Percentiles rank a stretch among this genome's conserved stretches.
phyloP scores from a whole-genome alignment of 2,797 vertebrate genomes.

The Nyctibius grandis region DNA sequence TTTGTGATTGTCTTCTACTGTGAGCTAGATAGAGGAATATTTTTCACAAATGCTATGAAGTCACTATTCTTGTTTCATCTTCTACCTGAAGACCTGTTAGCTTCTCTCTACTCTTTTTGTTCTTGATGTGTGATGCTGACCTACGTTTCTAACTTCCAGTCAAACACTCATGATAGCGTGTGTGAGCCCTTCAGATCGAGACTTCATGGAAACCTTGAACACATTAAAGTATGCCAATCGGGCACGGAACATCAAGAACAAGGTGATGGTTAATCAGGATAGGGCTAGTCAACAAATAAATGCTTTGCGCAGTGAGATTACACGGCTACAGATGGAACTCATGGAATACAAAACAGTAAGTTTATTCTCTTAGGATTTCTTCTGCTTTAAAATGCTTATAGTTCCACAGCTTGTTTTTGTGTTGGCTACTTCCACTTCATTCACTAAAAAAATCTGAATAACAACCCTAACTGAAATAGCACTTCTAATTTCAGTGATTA shows the following conservation, averaged over 20 bases:
- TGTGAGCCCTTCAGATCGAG: slow-evolving; percentile 94
- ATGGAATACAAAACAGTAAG: slow-evolving; percentile 97
- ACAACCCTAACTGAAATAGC: background rate
- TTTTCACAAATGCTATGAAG: background rate
- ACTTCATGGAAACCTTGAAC: slow-evolving; percentile 99
- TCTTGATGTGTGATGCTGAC: background rate
- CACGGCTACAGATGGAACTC: slow-evolving; percentile 94
- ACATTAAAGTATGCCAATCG: slow-evolving; percentile 94
- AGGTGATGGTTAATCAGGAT: slow-evolving; percentile 96
- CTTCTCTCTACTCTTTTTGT: background rate
- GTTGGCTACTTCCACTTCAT: background rate
- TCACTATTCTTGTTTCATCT: background rate
- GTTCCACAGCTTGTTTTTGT: background rate
- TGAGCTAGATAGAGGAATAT: background rate
- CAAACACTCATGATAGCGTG: slow-evolving; percentile 98
- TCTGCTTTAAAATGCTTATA: background rate
- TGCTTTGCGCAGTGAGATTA: slow-evolving; percentile 89
- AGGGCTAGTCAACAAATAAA: slow-evolving; percentile 95
- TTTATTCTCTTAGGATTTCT: background rate
- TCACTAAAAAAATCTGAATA: background rate
- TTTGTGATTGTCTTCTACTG: background rate
- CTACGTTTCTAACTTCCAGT: slow-evolving; percentile 71
- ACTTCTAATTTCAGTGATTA: background rate
- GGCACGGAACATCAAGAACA: slow-evolving; percentile 97
- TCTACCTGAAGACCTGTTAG: background rate